phyloP scores from a whole-genome alignment of 2,113 vertebrate genomes.

The Nicator chloris region DNA sequence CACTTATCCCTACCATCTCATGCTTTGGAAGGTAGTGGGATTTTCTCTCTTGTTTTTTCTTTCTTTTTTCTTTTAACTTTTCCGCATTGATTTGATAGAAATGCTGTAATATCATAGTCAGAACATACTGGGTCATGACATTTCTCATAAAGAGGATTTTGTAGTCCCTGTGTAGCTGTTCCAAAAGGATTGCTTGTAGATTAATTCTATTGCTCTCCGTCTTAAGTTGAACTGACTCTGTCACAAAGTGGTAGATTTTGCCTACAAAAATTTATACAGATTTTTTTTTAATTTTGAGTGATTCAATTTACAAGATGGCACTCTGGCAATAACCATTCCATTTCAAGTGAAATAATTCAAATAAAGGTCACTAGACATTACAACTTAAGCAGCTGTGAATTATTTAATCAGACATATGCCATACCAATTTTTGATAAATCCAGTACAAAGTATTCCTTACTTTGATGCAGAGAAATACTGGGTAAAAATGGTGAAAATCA shows the following conservation, averaged over 20 bases:
- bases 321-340: neutral
- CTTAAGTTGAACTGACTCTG: neutral
- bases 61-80: neutral
- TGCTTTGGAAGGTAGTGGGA: neutral
- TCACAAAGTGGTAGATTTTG: neutral
- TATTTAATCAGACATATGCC: neutral
- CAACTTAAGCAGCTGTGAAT: neutral
- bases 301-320: neutral
- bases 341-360: neutral
- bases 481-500: neutral
- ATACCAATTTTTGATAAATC: neutral
- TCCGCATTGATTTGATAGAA: neutral
- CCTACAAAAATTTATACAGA: neutral
- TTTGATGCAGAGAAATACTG: neutral
- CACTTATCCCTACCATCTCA: neutral
- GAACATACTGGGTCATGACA: neutral
- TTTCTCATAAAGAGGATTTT: neutral
- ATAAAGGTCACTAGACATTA: neutral
- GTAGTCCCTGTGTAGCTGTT: neutral
- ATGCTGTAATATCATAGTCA: neutral
- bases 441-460: neutral
- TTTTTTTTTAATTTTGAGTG: neutral
- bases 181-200: neutral
- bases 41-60: neutral
- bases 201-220: neutral